A percentile compares a stretch with the other conserved stretches of the same genome.
Conservation (phyloP, 2,113 vertebrate species). For the Callipepla californica region DNA sequence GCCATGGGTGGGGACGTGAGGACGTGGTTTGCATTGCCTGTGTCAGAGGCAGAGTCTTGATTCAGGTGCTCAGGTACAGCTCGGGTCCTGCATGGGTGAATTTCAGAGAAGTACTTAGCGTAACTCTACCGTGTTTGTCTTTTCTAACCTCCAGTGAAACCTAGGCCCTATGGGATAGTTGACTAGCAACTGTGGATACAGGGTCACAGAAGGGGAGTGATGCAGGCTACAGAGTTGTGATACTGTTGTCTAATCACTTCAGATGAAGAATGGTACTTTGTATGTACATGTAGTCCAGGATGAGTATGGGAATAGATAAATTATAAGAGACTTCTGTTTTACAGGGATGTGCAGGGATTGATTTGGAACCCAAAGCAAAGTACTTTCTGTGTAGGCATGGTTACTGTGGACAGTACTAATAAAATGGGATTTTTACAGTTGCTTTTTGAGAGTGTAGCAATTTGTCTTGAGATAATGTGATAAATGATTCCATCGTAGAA, state of each 20-base stretch:
- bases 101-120: background rate
- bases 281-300: background rate
- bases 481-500: background rate
- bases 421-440: background rate
- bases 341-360: background rate
- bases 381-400: background rate
- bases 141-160: background rate
- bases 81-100: fast-evolving
- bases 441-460: background rate
- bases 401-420: background rate
- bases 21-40: background rate
- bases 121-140: background rate
- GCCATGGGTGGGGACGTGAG: background rate
- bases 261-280: background rate
- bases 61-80: background rate
- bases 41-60: background rate
- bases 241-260: background rate
- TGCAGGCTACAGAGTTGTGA: background rate
- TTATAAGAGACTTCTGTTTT: background rate
- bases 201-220: background rate
- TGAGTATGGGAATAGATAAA: background rate
- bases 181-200: fast-evolving
- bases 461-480: background rate
- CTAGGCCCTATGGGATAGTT: background rate
- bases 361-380: background rate